Conservation (phyloP, 1,140 invertebrate genomes). For the Drosophila pseudoobscura region DNA sequence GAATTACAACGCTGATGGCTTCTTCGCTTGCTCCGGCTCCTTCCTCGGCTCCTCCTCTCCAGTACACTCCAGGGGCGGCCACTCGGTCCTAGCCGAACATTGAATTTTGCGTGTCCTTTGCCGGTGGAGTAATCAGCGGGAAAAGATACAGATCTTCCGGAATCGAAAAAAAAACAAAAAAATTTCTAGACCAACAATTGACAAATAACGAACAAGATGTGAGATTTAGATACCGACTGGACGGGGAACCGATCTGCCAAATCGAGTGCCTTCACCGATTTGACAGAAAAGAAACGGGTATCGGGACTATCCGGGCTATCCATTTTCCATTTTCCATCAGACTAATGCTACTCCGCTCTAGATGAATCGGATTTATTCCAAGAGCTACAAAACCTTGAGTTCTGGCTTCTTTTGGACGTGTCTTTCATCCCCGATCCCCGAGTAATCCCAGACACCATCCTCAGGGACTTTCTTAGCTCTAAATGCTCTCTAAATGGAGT, state of each 20-base stretch:
- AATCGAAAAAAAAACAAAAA: slow-evolving; percentile 56
- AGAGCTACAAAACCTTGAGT: no score
- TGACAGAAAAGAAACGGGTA: slow-evolving; percentile 8
- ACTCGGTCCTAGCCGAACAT: slow-evolving; percentile 66
- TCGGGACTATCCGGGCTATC: background rate
- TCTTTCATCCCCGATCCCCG: no score
- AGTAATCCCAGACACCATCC: no score
- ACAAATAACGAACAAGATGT: slow-evolving; percentile 74
- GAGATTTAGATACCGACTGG: slow-evolving; percentile 52
- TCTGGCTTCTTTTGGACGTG: no score
- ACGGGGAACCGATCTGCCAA: slow-evolving; percentile 2
- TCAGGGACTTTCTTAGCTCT: no score
- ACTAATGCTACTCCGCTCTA: no score
- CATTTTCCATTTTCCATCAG: no score
- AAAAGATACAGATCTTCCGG: slow-evolving; percentile 52
- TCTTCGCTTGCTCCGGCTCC: background rate
- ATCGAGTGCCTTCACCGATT: background rate
- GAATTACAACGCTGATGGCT: background rate
- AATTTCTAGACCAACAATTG: slow-evolving; percentile 67
- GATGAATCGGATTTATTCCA: no score
- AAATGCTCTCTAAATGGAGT: no score
- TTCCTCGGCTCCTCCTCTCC: slow-evolving; percentile 23
- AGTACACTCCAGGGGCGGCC: slow-evolving; percentile 60
- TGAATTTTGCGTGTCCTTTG: slow-evolving; percentile 65
- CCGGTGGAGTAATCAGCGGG: slow-evolving; percentile 55